phyloP scores from a whole-genome alignment of 2,888 invertebrate species.

The Oscheius sp. region DNA sequence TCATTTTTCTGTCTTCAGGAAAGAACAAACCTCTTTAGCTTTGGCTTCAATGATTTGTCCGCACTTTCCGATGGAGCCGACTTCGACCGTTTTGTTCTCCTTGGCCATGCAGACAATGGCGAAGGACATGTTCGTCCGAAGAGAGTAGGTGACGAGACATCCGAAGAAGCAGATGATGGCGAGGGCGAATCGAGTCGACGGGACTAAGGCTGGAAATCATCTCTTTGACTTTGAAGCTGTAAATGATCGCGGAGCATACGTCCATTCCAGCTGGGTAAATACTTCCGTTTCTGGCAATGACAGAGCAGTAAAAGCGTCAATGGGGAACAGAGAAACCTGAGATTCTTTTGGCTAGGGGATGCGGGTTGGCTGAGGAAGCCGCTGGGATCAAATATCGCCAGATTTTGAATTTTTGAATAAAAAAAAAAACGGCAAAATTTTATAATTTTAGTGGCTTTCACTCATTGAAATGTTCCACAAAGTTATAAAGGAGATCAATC shows the following conservation, averaged over 20 bases:
- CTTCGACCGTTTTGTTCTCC: slow-evolving; percentile 33
- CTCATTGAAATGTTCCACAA: too few species aligned
- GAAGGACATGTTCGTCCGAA: slow-evolving; percentile 88
- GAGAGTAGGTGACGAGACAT: slow-evolving; percentile 87
- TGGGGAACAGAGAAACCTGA: slow-evolving; percentile 18
- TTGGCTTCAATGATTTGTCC: slow-evolving; percentile 21
- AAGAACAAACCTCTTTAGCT: slow-evolving; percentile 20
- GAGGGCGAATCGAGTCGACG: slow-evolving; percentile 74
- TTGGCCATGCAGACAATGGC: slow-evolving; percentile 90
- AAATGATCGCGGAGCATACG: slow-evolving; percentile 3
- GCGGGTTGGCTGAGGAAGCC: too few species aligned
- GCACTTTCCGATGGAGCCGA: not conserved
- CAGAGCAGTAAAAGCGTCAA: not conserved
- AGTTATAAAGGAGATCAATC: too few species aligned
- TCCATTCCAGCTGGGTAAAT: slow-evolving; percentile 23
- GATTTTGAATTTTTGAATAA: too few species aligned
- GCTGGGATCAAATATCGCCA: too few species aligned
- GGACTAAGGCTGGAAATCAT: slow-evolving; percentile 58
- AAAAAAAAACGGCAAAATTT: too few species aligned
- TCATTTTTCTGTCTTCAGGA: not conserved
- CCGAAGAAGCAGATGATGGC: slow-evolving; percentile 87
- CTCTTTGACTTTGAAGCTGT: too few species aligned
- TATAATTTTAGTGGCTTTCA: too few species aligned
- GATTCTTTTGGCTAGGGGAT: too few species aligned
- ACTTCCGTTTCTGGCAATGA: slow-evolving; percentile 11